Base-by-base conservation (phyloP, 2,797 vertebrate genomes). In the Knipowitschia caucasica region DNA sequence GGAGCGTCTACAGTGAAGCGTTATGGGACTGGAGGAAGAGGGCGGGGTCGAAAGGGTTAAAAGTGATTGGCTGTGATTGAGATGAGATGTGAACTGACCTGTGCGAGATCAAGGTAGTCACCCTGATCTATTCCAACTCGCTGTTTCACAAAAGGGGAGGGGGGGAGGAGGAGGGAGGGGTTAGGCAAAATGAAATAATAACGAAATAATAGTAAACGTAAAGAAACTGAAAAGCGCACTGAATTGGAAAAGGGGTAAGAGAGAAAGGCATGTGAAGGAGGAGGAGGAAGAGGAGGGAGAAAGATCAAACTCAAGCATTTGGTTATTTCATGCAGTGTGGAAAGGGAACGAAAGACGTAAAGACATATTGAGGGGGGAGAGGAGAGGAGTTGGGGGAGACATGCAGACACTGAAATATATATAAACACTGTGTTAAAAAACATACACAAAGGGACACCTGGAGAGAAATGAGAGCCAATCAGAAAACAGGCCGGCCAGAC, bases 71-170 rank as follows among this genome's bases (percentile, higher is more conserved):
- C 82, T 83, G 42, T 44, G 91, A 91, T 88, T 83, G 88, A 88
- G 83, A 90, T 84, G 85, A 92, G 84, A 89, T 81, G 85, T 83
- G 77, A 86, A 97, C 95, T 96, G 90, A 98, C 94, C 95, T 97
- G 93, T 92, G 91, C 93, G 89, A 99, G 91, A 92, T 95, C 90
- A 82, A 94, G 95, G 93, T 95, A 95, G 89, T 94, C 90, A 86
- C 92, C 93, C 90, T 92, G 92, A 92, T 95, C 93, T 90, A 98
- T 94, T 91, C 95, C 95, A 92, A 95, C 93, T 95, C 93, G 93
- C 96, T 98, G 91, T 89, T 88, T 95, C 91, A 93, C 86, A 93
- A 89, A 91, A 92, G 88, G 87, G 82, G 83, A 77, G 80, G 62
- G 70, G 75, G 76, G 52, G 39, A 69, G 57, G 30, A 63, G 53